Conservation (phyloP, 1,140 invertebrate species). For the Drosophila quadrilineata region DNA sequence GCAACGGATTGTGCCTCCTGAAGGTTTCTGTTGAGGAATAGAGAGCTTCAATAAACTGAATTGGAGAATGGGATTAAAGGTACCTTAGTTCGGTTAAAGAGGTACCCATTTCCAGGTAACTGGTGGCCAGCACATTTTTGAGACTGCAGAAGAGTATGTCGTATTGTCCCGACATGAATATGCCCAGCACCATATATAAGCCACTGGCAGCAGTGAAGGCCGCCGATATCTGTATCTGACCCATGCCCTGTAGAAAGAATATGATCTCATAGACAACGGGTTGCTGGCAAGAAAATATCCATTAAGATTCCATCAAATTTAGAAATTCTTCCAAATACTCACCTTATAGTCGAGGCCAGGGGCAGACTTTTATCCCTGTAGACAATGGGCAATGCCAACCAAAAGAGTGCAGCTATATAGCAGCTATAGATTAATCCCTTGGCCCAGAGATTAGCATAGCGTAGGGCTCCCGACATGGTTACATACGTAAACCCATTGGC, state of each 20-base stretch:
- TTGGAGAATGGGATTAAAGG: neutral
- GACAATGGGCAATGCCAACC: constrained; percentile 31
- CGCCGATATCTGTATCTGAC: constrained; percentile 36
- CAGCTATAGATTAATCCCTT: constrained; percentile 29
- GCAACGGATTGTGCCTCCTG: constrained; percentile 6
- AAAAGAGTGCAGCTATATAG: constrained; percentile 33
- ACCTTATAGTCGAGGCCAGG: constrained; percentile 41
- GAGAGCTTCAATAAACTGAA: neutral
- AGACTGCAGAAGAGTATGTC: constrained; percentile 46
- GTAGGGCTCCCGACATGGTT: constrained; percentile 12
- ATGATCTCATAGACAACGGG: constrained; percentile 29
- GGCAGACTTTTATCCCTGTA: constrained; percentile 37
- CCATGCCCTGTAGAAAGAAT: constrained; percentile 35
- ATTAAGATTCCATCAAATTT: neutral
- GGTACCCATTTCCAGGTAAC: constrained; percentile 14
- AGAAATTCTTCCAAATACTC: neutral
- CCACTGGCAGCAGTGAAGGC: constrained; percentile 28
- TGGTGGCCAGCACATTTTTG: constrained; percentile 43
- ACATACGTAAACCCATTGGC: constrained; percentile 39
- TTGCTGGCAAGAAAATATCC: constrained; percentile 11
- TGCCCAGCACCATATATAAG: constrained; percentile 26
- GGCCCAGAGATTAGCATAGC: constrained; percentile 25
- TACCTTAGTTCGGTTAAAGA: constrained; percentile 1
- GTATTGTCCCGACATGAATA: constrained; percentile 46
- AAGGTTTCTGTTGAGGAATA: constrained; percentile 1